These are phyloP conservation scores for Meleagris gallopavo DNA, from an alignment of 2,113 vertebrate species.

Conservation along the genomic window DNA sequence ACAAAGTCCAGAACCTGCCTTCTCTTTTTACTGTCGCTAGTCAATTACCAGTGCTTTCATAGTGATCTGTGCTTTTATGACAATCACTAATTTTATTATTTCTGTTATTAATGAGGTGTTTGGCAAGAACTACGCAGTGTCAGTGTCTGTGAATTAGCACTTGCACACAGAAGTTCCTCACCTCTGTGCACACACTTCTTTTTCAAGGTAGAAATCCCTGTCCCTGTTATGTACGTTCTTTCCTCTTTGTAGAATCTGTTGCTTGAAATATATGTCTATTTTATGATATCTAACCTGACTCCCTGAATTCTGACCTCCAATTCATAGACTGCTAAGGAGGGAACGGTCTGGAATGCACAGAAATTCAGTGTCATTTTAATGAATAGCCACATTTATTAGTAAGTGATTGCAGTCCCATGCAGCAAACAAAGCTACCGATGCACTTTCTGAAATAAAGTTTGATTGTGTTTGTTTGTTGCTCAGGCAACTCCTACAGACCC, in stretches of 20 bases:
- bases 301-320: neutral
- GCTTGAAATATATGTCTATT: neutral
- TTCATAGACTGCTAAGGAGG: neutral
- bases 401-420: neutral
- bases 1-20: neutral
- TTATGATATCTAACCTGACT: neutral
- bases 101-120: neutral
- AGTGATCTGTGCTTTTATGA: neutral
- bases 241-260: neutral
- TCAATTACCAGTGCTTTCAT: neutral
- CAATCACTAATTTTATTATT: neutral
- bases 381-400: neutral
- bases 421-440: neutral
- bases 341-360: neutral
- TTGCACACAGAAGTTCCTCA: neutral
- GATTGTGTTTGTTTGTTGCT: constrained; percentile 1
- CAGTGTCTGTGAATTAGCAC: neutral
- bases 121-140: neutral
- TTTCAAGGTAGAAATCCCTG: neutral
- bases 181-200: neutral
- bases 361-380: neutral
- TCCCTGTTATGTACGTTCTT: neutral
- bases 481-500: neutral
- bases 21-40: neutral
- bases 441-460: neutral